These are phyloP conservation scores for Spialia ferax DNA, from an alignment of 2,888 invertebrate genomes.

Conservation along the genomic window DNA sequence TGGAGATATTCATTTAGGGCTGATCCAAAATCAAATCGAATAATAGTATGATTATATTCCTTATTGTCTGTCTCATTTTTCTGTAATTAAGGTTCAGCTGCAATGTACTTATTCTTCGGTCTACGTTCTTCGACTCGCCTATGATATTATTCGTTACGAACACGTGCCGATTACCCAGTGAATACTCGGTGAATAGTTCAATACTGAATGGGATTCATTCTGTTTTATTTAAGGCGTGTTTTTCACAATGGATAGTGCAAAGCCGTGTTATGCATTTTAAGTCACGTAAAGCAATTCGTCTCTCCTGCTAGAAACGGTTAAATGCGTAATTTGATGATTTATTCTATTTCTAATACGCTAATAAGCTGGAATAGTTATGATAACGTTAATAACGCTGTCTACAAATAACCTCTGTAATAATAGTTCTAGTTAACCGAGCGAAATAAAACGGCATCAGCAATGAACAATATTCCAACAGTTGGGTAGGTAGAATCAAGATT, in stretches of 20 bases:
- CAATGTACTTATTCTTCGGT: background rate
- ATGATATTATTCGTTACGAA: constrained; percentile 43
- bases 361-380: no score
- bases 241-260: constrained; percentile 12
- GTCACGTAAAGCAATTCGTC: constrained; percentile 34
- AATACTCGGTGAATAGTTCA: constrained; percentile 41
- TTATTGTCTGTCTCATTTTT: no score
- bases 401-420: no score
- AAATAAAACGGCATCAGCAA: no score
- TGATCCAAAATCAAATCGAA: no score
- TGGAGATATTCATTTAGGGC: no score
- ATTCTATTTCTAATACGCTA: background rate
- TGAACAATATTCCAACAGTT: no score
- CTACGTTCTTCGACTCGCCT: background rate
- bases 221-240: constrained; percentile 27
- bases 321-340: background rate
- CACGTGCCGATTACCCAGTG: constrained; percentile 46
- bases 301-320: background rate
- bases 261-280: constrained; percentile 33
- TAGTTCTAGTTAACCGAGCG: no score
- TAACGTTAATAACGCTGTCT: no score
- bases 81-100: background rate
- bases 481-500: no score
- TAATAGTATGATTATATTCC: no score
- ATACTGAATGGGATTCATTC: constrained; percentile 44